Percentiles rank a stretch among this genome's conserved stretches.
phyloP scores from a whole-genome alignment of 2,113 vertebrate genomes.

The human region GRCh38 chrX:38120501-38121000 shows the following conservation, averaged over 20 bases:
- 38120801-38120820: background rate
- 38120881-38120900: slow-evolving; percentile 14
- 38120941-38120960: too few relatives aligned
- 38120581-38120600: background rate
- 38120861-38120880: background rate
- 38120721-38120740: background rate
- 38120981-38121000: too few relatives aligned
- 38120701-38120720: background rate
- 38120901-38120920: too few relatives aligned
- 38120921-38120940: too few relatives aligned
- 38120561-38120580: background rate
- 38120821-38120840: background rate
- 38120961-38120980: too few relatives aligned
- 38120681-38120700: slow-evolving; percentile 14
- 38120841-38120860: background rate
- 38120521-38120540: background rate
- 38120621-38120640: background rate
- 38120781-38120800: background rate
- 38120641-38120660: background rate
- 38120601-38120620: background rate
- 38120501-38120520: slow-evolving; percentile 3
- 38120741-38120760: rapidly evolving
- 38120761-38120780: background rate
- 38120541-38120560: background rate
- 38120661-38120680: background rate